Base-by-base conservation (phyloP, 2,113 vertebrate species). In the Pollimyrus isidori region DNA sequence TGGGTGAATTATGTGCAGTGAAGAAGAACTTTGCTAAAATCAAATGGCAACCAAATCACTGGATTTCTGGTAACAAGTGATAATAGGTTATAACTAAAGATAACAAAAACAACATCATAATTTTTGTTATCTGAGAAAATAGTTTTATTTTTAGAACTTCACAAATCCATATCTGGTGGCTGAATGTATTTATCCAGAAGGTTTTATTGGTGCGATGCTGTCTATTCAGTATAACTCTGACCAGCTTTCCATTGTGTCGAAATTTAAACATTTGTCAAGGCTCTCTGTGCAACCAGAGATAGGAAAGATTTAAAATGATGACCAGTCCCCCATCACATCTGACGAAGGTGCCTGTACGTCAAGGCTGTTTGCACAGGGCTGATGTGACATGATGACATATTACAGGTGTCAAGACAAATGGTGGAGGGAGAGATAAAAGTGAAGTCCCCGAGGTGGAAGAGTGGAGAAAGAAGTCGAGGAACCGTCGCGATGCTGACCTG, bases 271-370 rank as follows among this genome's bases (percentile, higher is more conserved):
- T 97, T 96, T 95, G 93, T 96, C 94, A 95, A 93, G 87, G 45
- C 84, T 90, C 92, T 90, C 95, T 96, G 93, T 92, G 93, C 93
- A 95, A 95, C 94, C 94, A 93, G 90, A 93, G 95, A 96, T 96
- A 96, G 95, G 91, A 91, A 69, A 50, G n/a, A 50, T 91, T 82
- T 88, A 87, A 93, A 94, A 95, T 91, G 93, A 95, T 93, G 94
- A 92, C 91, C 26, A 92, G 88, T 30, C 42, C 73, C 92, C 92
- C 95, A 95, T 94, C 91, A 93, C 91, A 88, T 92, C 53, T 94
- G 93, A 95, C 90, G 92, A 91, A 11, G 87, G 90, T 90, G 92
- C 92, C 95, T 93, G 95, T 93, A 90, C 23, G 73, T 94, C 93
- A 92, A 94, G 92, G 92, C 94, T 95, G 95, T 95, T 94, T 94